Evolutionary conservation across 2,797 vertebrate species (phyloP).

Genomic region (Muscicapa comitata): DNA sequence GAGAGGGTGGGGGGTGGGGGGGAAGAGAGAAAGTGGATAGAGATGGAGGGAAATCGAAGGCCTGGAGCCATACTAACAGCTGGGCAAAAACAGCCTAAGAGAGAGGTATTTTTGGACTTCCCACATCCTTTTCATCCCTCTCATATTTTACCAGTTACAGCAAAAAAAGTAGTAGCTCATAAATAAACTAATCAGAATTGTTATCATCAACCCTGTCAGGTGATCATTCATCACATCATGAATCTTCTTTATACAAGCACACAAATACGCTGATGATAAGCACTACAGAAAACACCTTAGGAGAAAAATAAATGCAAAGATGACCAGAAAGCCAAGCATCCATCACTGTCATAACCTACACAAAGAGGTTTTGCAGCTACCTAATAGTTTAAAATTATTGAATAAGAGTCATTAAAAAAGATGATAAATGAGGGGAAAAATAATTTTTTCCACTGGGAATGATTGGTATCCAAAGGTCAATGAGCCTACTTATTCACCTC

Average conservation of each 20-base stretch:
- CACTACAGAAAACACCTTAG: neutral
- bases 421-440: fast-evolving
- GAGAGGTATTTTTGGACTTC: neutral
- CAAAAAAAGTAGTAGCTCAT: neutral
- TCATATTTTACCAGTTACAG: neutral
- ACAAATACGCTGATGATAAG: neutral
- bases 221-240: neutral
- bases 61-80: slow-evolving; percentile 37
- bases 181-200: neutral
- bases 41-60: neutral
- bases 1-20: fast-evolving
- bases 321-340: neutral
- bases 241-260: neutral
- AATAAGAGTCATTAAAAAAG: neutral
- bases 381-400: neutral
- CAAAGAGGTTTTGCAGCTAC: neutral
- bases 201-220: neutral
- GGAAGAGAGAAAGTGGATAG: neutral
- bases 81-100: slow-evolving; percentile 1
- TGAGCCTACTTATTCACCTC: neutral
- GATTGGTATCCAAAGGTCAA: neutral
- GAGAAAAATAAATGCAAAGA: neutral
- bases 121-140: neutral
- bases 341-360: neutral
- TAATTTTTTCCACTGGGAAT: neutral